A percentile compares a stretch with the other conserved stretches of the same genome.
Evolutionary conservation across 2,113 vertebrate species (phyloP).

Genomic region (Echinops telfairi): DNA sequence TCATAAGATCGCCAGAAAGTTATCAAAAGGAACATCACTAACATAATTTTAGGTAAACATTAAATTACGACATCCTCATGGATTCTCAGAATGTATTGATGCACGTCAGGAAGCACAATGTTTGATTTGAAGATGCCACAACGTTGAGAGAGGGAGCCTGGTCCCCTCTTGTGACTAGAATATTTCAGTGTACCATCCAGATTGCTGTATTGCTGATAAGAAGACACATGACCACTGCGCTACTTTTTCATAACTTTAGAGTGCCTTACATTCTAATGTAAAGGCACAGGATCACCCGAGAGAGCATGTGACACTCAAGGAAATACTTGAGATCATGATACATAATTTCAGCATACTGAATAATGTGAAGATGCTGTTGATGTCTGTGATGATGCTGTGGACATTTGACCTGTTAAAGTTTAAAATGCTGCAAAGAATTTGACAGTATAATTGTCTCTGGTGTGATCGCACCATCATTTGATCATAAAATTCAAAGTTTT

Average conservation of each 20-base stretch:
- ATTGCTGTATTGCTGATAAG: background rate
- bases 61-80: background rate
- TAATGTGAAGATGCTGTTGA: background rate
- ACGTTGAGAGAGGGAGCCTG: background rate
- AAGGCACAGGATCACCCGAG: constrained; percentile 22
- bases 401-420: background rate
- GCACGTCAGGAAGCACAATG: constrained; percentile 44
- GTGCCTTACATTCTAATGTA: constrained; percentile 49
- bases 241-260: constrained; percentile 42
- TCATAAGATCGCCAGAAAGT: constrained; percentile 20
- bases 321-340: constrained; percentile 19
- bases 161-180: background rate
- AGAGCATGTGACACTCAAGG: background rate
- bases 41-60: constrained; percentile 1
- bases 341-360: constrained; percentile 22
- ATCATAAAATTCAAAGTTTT: constrained; percentile 25
- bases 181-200: background rate
- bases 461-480: background rate
- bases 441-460: background rate
- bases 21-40: constrained; percentile 53
- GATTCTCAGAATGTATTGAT: background rate
- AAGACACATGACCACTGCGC: background rate
- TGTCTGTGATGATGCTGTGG: background rate
- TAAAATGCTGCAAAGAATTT: background rate
- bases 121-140: background rate